Percentiles rank a stretch among this genome's conserved stretches.
Conservation (phyloP, 2,888 invertebrate species). For the Dusona sp. region DNA sequence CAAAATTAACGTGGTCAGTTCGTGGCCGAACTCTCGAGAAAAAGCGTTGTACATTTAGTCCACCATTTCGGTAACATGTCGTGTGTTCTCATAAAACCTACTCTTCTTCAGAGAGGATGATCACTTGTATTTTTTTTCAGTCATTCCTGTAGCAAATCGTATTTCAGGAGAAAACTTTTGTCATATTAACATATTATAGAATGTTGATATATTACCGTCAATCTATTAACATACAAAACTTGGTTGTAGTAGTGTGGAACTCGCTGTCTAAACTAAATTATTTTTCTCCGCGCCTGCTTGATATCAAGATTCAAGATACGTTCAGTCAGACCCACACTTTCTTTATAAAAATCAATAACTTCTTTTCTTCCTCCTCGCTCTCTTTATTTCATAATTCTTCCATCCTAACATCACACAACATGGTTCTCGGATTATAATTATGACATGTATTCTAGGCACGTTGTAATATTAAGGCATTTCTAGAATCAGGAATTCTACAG, state of each 20-base stretch:
- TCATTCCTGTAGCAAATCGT: no score
- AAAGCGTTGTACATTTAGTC: no score
- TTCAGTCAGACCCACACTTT: slow-evolving; percentile 4
- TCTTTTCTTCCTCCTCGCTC: neutral
- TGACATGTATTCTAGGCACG: slow-evolving; percentile 48
- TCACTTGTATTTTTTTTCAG: no score
- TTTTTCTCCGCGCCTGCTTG: neutral
- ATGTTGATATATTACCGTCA: no score
- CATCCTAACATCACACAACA: slow-evolving; percentile 6
- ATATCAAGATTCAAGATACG: neutral
- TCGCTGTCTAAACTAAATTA: neutral
- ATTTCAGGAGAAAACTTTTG: no score
- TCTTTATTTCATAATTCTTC: neutral
- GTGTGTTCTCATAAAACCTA: no score
- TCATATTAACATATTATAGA: no score
- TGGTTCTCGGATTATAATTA: slow-evolving; percentile 15
- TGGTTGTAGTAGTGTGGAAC: neutral
- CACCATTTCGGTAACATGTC: no score
- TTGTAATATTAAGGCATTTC: slow-evolving; percentile 38
- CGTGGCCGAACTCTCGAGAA: no score
- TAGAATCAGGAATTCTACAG: neutral
- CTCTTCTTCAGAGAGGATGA: no score
- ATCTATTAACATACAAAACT: no score
- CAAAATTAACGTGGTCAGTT: no score
- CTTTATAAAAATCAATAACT: neutral